Base-by-base conservation (phyloP, 2,797 vertebrate species). In the Carcharodon carcharias region DNA sequence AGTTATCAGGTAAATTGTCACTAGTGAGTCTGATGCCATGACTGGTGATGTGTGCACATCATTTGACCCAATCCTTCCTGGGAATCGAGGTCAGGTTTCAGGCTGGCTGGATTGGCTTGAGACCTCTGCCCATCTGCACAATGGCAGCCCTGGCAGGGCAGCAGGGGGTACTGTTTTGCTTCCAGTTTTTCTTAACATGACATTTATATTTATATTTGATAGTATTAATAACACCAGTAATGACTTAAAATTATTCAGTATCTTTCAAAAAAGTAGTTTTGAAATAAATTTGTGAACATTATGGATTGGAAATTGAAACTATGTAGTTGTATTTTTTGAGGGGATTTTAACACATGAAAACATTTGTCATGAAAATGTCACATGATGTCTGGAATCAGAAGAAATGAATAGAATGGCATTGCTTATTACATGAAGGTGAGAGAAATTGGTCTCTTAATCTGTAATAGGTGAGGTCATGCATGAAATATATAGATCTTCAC, bases 381-480 rank as follows among this genome's bases (percentile, higher is more conserved):
- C 61, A 63, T 61, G 18, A 65, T 67, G 35, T 65, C 61, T 65
- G n/a, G 40, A 4, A 67, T 93, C 26, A 23, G n/a, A 65, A 12
- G 45, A 26, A 23, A 45, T 93, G 63, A 67, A 93, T 1, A 18
- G 91, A 18, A 4, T 65, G 18, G 40, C 63, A 40, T 21, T 67
- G n/a, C 91, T 93, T 28, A 93, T 93, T 93, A 67, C 21, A 12
- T 45, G 63, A 65, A 93, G n/a, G 40, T 93, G n/a, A 93, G 63
- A 67, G 63, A 93, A 67, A 67, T 93, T 65, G 7, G 0, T 67
- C n/a, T 93, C 40, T 16, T 92, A 21, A 61, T 61, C 58, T 92
- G 61, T 65, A 45, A 67, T 63, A 21, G n/a, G 26, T 65, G 61
- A 65, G 63, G n/a, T 93, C 63, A 93, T 67, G 91, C n/a, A 4